These are phyloP conservation scores for Ptychoptera contaminata DNA, from an alignment of 2,888 invertebrate species.

Conservation along the genomic window DNA sequence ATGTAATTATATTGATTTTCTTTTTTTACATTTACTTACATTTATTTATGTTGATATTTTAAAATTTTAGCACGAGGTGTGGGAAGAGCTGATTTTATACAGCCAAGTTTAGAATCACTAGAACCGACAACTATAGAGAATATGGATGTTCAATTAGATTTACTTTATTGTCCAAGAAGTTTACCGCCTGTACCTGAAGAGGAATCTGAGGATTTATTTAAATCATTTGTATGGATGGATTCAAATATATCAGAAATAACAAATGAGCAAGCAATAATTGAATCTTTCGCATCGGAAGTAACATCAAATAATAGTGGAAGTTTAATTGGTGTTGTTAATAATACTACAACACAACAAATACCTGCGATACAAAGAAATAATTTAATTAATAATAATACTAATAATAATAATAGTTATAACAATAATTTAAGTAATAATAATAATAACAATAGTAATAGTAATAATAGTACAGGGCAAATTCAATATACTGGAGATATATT, in stretches of 20 bases:
- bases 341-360: neutral
- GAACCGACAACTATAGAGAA: constrained; percentile 95
- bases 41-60: too few relatives aligned
- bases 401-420: neutral
- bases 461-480: constrained; percentile 20
- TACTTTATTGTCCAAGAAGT: constrained; percentile 31
- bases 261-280: too few relatives aligned
- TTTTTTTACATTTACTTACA: neutral
- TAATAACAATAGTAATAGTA: constrained; percentile 26
- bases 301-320: too few relatives aligned
- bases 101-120: constrained; percentile 90
- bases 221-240: constrained; percentile 16
- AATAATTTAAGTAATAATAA: constrained; percentile 10
- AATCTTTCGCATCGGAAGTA: too few relatives aligned
- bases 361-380: constrained; percentile 1
- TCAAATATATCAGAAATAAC: too few relatives aligned
- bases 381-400: neutral
- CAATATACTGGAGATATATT: constrained; percentile 16
- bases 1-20: constrained; percentile 36
- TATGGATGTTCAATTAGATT: constrained; percentile 47
- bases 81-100: constrained; percentile 89
- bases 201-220: constrained; percentile 39
- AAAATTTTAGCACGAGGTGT: constrained; percentile 43
- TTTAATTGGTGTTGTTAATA: too few relatives aligned
- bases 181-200: constrained; percentile 47